phyloP scores from a whole-genome alignment of 2,888 invertebrate species.

The Alcis repandata region DNA sequence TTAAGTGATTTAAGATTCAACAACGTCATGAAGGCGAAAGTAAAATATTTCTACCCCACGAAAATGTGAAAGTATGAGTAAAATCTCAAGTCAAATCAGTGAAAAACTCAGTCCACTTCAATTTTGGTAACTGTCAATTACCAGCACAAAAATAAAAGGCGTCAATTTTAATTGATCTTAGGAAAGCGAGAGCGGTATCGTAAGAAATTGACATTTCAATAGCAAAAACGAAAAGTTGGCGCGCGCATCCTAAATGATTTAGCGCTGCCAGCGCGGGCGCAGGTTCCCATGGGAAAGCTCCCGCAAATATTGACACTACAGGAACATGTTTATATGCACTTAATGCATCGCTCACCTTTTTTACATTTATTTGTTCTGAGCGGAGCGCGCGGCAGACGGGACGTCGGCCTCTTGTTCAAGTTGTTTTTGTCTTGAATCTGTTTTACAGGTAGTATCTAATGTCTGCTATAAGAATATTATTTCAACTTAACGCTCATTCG shows the following conservation, averaged over 20 bases:
- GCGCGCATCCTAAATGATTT: conserved; percentile 76
- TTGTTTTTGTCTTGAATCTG: conserved; percentile 80
- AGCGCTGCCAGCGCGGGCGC: conserved; percentile 66
- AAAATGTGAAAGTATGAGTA: too few species aligned
- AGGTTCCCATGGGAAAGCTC: conserved; percentile 85
- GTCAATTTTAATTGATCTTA: conserved; percentile 71
- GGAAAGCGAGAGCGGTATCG: conserved; percentile 56
- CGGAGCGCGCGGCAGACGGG: conserved; percentile 77
- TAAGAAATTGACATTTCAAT: conserved; percentile 79
- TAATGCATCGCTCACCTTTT: conserved; percentile 85
- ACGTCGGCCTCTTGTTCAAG: conserved; percentile 78
- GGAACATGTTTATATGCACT: conserved; percentile 86
- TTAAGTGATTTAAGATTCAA: too few species aligned
- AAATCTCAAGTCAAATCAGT: too few species aligned
- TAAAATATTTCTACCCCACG: too few species aligned
- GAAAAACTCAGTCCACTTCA: too few species aligned
- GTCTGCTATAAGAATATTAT: conserved; percentile 70
- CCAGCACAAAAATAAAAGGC: conserved; percentile 46
- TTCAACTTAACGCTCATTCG: conserved; percentile 51
- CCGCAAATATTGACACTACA: conserved; percentile 85
- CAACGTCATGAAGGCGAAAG: too few species aligned
- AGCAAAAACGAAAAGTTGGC: conserved; percentile 77
- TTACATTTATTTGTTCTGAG: conserved; percentile 82
- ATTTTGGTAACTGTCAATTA: neutral
- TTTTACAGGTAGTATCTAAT: conserved; percentile 81